These are phyloP conservation scores for Aricia agestis DNA, from an alignment of 1,140 invertebrate species.

Conservation along the genomic window DNA sequence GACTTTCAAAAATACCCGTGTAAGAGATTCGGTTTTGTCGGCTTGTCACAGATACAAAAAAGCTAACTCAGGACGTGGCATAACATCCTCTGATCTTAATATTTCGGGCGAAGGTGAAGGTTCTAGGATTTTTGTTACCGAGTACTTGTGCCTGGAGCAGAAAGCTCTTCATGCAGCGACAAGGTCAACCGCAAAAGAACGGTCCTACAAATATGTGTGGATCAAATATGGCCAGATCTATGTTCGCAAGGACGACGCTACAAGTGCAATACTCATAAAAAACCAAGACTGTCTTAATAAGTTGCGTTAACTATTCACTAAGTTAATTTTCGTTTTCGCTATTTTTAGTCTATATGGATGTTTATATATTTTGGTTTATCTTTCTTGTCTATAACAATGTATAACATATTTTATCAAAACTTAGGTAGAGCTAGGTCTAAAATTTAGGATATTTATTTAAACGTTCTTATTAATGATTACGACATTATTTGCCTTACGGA, in stretches of 20 bases:
- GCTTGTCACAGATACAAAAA: background rate
- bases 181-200: background rate
- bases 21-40: background rate
- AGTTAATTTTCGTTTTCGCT: background rate
- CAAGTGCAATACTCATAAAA: background rate
- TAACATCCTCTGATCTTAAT: too few relatives aligned
- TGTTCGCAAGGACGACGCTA: constrained; percentile 1
- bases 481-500: constrained; percentile 31
- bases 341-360: background rate
- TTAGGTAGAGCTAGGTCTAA: constrained; percentile 28
- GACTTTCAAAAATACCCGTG: background rate
- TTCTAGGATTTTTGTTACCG: background rate
- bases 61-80: too few relatives aligned
- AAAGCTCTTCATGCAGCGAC: background rate
- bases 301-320: background rate
- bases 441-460: constrained; percentile 23
- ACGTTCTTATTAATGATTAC: constrained; percentile 27
- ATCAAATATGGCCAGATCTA: constrained; percentile 9
- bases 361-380: background rate
- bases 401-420: constrained; percentile 32
- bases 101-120: too few relatives aligned
- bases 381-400: background rate
- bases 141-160: background rate
- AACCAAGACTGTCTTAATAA: background rate
- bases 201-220: constrained; percentile 4